Conservation (phyloP, 1,140 invertebrate genomes). For the Camponotus floridanus region DNA sequence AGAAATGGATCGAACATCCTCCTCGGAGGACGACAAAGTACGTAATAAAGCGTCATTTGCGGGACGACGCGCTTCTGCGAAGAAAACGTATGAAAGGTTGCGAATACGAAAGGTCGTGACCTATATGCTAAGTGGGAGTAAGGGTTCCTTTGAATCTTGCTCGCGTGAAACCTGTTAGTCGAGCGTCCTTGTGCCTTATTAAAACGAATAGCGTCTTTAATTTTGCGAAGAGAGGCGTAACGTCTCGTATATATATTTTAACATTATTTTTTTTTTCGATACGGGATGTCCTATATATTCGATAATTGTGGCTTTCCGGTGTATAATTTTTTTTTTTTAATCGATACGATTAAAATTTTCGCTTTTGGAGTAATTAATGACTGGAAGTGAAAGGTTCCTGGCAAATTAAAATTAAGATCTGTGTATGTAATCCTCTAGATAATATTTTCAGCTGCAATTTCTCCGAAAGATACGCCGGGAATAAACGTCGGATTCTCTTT, state of each 20-base stretch:
- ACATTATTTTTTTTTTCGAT: not conserved
- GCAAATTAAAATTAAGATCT: not conserved
- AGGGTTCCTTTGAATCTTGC: conserved; percentile 24
- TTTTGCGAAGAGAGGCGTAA: not conserved
- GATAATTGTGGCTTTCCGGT: not conserved
- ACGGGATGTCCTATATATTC: not conserved
- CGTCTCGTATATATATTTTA: not conserved
- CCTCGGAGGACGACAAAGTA: not conserved
- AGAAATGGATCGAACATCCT: conserved; percentile 44
- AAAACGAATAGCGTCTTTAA: conserved; percentile 38
- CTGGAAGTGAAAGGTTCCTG: not conserved
- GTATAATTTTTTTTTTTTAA: not conserved
- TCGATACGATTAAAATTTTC: not conserved
- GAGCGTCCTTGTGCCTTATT: conserved; percentile 15
- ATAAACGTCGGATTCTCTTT: conserved; percentile 30
- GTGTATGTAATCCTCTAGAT: not conserved
- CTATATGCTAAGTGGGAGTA: not conserved
- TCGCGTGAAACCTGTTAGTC: not conserved
- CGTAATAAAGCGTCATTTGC: not conserved
- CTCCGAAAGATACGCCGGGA: conserved; percentile 19
- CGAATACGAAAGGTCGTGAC: conserved; percentile 33
- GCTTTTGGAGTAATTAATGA: not conserved
- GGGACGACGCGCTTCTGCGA: conserved; percentile 22
- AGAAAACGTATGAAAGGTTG: conserved; percentile 7
- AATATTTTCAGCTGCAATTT: conserved; percentile 41